These are phyloP conservation scores for Dasyornis broadbenti DNA, from an alignment of 2,113 vertebrate species.

Conservation along the genomic window DNA sequence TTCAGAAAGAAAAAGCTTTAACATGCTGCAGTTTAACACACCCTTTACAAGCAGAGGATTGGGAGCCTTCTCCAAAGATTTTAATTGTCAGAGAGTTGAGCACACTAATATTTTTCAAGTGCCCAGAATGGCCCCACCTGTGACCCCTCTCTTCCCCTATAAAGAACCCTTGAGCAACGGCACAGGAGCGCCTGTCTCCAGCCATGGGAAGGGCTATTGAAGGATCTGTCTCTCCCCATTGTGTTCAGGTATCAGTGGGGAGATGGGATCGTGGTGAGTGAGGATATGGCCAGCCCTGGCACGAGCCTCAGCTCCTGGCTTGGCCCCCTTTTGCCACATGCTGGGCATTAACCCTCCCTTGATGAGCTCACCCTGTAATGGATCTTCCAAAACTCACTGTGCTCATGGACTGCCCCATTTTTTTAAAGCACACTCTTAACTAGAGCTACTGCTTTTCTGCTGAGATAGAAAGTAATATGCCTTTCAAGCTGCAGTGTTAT, in stretches of 20 bases:
- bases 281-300: neutral
- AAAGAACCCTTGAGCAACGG: accelerated
- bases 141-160: accelerated
- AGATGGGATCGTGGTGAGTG: neutral
- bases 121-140: neutral
- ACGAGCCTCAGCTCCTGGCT: neutral
- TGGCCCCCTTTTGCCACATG: neutral
- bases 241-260: neutral
- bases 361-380: neutral
- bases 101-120: neutral
- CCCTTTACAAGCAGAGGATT: neutral
- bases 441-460: neutral
- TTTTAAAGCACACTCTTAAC: neutral
- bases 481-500: neutral
- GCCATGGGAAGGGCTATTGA: accelerated
- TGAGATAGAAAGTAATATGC: neutral
- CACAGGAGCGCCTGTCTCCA: neutral
- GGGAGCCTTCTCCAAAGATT: neutral
- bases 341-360: neutral
- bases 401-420: neutral
- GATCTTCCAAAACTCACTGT: neutral
- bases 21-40: neutral
- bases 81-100: neutral
- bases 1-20: conserved; percentile 1
- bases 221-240: accelerated